Evolutionary conservation across 2,113 vertebrate genomes (phyloP).

Genomic region (Reinhardtius hippoglossoides): DNA sequence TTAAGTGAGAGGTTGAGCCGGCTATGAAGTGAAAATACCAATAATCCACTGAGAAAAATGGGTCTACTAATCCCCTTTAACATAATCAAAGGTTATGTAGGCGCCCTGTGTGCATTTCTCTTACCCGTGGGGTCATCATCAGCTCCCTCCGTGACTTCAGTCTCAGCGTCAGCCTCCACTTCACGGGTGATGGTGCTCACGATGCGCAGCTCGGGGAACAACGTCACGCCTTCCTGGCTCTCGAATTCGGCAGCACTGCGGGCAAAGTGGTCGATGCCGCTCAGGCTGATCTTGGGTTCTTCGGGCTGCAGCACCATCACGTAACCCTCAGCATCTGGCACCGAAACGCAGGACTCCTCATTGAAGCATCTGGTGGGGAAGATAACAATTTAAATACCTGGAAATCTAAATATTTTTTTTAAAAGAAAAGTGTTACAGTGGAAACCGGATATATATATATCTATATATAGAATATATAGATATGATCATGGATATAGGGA

Average conservation of each 20-base stretch:
- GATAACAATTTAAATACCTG: neutral
- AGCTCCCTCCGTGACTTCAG: conserved; percentile 82
- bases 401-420: neutral
- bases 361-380: conserved; percentile 86
- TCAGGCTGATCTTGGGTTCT: conserved; percentile 96
- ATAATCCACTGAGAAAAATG: conserved; percentile 11
- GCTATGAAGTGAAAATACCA: neutral
- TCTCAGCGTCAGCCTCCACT: conserved; percentile 88
- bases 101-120: neutral
- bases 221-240: conserved; percentile 88
- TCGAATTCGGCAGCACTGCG: conserved; percentile 95
- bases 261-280: conserved; percentile 96
- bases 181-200: conserved; percentile 97
- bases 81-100: neutral
- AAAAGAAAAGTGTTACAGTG: no score
- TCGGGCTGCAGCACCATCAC: conserved; percentile 97
- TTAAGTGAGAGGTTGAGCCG: neutral
- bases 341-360: conserved; percentile 87
- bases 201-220: conserved; percentile 95
- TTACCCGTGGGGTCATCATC: conserved; percentile 92
- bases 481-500: no score
- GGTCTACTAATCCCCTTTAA: neutral
- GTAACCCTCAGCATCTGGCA: conserved; percentile 90
- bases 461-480: no score
- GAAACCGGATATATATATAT: no score